Percentiles rank a stretch among this genome's conserved stretches.
Conservation (phyloP, 2,888 invertebrate species). For the Rhagonycha lutea region DNA sequence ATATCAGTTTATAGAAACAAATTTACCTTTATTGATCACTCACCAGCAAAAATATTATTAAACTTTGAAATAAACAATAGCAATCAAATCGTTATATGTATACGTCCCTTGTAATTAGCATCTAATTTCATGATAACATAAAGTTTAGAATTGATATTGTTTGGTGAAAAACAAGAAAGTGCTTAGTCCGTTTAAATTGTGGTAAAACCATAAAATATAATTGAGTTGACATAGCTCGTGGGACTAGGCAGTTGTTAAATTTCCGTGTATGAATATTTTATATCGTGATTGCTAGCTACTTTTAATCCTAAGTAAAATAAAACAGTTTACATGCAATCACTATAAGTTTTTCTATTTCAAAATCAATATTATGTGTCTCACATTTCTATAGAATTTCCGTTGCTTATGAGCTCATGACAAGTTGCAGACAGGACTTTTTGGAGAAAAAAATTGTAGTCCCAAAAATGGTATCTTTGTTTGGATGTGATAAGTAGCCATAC, state of each 20-base stretch:
- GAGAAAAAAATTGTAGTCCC: not conserved
- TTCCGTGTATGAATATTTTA: slow-evolving; percentile 11
- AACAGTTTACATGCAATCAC: slow-evolving; percentile 1
- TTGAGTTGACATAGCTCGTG: slow-evolving; percentile 24
- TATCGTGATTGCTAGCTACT: not conserved
- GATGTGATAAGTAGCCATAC: slow-evolving; percentile 31
- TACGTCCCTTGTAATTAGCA: not conserved
- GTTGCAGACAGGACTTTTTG: not conserved
- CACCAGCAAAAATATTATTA: not conserved
- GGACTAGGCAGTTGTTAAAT: slow-evolving; percentile 18
- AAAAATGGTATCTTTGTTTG: slow-evolving; percentile 15
- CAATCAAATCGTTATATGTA: not conserved
- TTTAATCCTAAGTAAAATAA: not conserved
- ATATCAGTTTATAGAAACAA: not conserved
- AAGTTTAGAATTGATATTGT: not conserved
- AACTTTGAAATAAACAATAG: not conserved
- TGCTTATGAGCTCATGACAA: not conserved
- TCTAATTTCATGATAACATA: not conserved
- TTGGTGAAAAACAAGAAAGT: not conserved
- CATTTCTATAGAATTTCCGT: not conserved
- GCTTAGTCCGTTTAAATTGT: not conserved
- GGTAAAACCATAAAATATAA: not conserved
- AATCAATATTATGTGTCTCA: not conserved
- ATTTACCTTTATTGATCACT: not conserved
- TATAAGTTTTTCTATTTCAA: not conserved